Base-by-base conservation (phyloP, 2,797 vertebrate genomes). In the Amphiprion clarkii region DNA sequence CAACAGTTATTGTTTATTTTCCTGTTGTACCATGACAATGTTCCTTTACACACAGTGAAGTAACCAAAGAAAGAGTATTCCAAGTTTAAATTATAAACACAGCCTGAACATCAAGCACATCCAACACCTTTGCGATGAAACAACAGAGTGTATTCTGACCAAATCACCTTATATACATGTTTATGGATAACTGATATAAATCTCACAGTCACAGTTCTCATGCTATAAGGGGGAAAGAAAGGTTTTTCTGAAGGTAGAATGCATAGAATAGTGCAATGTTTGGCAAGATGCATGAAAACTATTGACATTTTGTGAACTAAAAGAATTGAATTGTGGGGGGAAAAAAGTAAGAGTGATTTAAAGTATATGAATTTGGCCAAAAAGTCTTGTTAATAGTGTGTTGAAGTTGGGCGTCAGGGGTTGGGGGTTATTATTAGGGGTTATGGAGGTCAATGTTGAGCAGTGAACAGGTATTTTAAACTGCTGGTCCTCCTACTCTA, bases 161-260 rank as follows among this genome's bases (percentile, higher is more conserved):
- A 25, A 25, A 10, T 25, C 33, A 9, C 33, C 9, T 52, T 52
- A 25, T 52, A 52, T 11, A 12, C 51, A 12, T 23, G 21, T 25
- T 52, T 52, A 25, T 25, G 10, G 23, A 52, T 52, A 49, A 19
- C 14, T 17, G 6, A 14, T 64, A 44, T 58, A 44, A 53, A 75
- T 67, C 57, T 33, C 31, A 33, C 31, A 63, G 53, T 52, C 55
- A 58, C 60, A 63, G 53, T 46, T 76, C 21, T 64, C 36, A 16
- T n/a, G 48, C 27, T 27, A 57, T 13, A 44, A 27, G 36, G 12
- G 27, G 51, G 44, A 44, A 63, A n/a, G 59, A 40, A 13, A 33
- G 36, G 62, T 63, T 19, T 31, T 49, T 57, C 52, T 52, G 40
- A 54, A 52, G 59, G 52, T 33, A 25, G 48, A 52, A 27, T 14